phyloP scores from a whole-genome alignment of 1,140 invertebrate species.

The Bombus pascuorum region DNA sequence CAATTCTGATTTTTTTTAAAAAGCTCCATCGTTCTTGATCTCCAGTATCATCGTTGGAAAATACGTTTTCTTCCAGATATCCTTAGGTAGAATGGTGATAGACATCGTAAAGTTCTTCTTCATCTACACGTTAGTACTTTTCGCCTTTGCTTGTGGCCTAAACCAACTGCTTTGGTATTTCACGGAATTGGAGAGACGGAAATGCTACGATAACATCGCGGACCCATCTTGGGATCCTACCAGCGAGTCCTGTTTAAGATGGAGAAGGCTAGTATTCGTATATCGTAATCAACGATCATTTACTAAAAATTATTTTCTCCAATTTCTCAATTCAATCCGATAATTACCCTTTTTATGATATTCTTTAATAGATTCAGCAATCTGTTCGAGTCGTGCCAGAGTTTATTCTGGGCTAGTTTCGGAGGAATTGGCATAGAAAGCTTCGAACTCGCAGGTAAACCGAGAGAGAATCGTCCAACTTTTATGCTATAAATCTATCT shows the following conservation, averaged over 20 bases:
- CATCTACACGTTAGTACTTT: constrained; percentile 91
- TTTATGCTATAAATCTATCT: not conserved
- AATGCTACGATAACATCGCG: constrained; percentile 86
- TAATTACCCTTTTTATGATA: not conserved
- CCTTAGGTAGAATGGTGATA: constrained; percentile 92
- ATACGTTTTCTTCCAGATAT: constrained; percentile 85
- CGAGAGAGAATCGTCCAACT: not conserved
- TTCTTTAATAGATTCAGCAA: constrained; percentile 82
- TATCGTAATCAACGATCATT: no score
- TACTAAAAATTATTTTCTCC: not conserved
- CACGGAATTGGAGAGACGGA: constrained; percentile 89
- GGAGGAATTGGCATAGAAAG: constrained; percentile 91
- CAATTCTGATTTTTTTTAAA: not conserved
- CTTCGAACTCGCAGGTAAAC: constrained; percentile 86
- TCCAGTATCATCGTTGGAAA: not conserved
- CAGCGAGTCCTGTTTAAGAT: constrained; percentile 89
- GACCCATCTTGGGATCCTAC: constrained; percentile 86
- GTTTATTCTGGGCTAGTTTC: constrained; percentile 95
- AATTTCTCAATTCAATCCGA: not conserved
- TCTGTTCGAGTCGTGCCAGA: constrained; percentile 95
- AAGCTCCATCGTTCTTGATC: not conserved
- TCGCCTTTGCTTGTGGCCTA: constrained; percentile 92
- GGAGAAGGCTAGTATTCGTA: constrained; percentile 84
- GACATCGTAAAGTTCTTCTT: constrained; percentile 95
- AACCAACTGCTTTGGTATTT: constrained; percentile 97